Conservation (phyloP, 2,888 invertebrate genomes). For the Acrobasis consociella region DNA sequence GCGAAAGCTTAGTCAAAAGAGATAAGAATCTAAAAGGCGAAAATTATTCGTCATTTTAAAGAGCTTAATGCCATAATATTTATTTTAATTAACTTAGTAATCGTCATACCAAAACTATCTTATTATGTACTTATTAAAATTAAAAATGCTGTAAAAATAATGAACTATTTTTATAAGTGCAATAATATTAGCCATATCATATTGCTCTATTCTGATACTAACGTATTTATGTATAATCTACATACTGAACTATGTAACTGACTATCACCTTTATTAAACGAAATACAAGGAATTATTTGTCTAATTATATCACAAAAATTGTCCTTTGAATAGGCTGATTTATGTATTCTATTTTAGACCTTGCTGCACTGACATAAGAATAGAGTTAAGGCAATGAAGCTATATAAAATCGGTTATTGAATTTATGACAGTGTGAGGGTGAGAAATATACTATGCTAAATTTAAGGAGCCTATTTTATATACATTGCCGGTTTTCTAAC, state of each 20-base stretch:
- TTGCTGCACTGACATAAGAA: too few relatives aligned
- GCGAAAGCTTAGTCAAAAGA: too few relatives aligned
- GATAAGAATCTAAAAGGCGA: too few relatives aligned
- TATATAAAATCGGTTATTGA: too few relatives aligned
- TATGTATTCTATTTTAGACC: too few relatives aligned
- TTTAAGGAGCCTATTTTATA: too few relatives aligned
- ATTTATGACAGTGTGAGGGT: too few relatives aligned
- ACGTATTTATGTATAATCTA: constrained; percentile 26
- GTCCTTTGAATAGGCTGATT: neutral
- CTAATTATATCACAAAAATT: neutral
- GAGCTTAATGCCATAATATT: constrained; percentile 8
- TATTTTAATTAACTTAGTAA: neutral
- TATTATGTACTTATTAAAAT: constrained; percentile 9
- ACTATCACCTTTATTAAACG: constrained; percentile 21
- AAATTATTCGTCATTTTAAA: too few relatives aligned
- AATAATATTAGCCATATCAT: constrained; percentile 46
- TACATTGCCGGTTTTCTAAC: too few relatives aligned
- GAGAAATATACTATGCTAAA: too few relatives aligned
- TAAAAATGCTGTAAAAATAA: constrained; percentile 14
- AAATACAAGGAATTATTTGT: neutral
- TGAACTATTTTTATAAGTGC: constrained; percentile 53
- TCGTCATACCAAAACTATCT: neutral
- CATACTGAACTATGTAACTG: constrained; percentile 21
- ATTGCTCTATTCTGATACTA: constrained; percentile 45
- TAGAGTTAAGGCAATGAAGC: too few relatives aligned